Percentiles rank a stretch among this genome's conserved stretches.
These are phyloP conservation scores for Drosophila testacea DNA, from an alignment of 2,888 invertebrate species.

Conservation along the genomic window DNA sequence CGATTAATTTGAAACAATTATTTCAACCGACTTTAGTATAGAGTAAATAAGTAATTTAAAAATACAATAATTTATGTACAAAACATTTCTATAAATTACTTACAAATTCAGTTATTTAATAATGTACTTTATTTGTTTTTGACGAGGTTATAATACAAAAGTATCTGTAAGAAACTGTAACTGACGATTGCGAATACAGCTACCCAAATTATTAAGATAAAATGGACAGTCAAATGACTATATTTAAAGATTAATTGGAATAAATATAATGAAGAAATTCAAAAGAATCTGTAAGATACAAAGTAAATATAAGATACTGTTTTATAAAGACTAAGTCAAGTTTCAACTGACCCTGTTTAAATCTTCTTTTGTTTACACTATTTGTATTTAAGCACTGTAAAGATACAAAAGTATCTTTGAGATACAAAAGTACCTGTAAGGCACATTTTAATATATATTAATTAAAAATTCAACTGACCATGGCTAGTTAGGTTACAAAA, in stretches of 20 bases:
- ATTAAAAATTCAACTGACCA: background rate
- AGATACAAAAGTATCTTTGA: background rate
- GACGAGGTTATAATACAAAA: background rate
- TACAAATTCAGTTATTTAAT: no score
- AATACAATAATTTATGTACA: no score
- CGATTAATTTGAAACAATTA: background rate
- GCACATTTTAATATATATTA: background rate
- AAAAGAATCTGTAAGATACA: slow-evolving; percentile 2
- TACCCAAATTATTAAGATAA: no score
- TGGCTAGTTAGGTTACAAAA: background rate
- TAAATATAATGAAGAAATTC: background rate
- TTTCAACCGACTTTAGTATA: background rate
- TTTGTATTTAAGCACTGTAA: background rate
- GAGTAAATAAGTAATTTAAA: no score
- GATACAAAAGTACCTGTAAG: slow-evolving; percentile 8
- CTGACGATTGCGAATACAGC: background rate
- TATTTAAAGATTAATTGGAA: no score
- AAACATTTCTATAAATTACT: no score
- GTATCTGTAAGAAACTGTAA: background rate
- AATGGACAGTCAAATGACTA: no score
- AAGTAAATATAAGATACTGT: background rate
- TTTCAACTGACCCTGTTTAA: no score
- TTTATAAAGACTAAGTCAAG: no score
- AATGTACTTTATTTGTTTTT: no score
- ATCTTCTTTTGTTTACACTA: slow-evolving; percentile 17